Conservation (phyloP, 2,113 vertebrate species). For the Platycercus adscitus region DNA sequence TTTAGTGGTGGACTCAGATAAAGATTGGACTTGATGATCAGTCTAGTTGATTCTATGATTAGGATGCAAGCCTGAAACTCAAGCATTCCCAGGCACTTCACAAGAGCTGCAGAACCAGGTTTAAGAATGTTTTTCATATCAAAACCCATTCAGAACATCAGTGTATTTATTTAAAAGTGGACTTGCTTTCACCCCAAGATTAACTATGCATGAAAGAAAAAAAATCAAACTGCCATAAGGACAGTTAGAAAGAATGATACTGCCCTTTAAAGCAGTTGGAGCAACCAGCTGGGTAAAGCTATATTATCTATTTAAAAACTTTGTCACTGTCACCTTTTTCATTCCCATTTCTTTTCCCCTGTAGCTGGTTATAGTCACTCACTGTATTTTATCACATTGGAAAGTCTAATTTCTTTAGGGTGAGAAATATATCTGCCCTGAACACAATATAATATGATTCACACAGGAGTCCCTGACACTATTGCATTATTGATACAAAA, state of each 20-base stretch:
- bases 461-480: not conserved
- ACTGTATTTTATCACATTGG: not conserved
- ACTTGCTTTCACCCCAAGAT: not conserved
- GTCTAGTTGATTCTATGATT: not conserved
- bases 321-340: not conserved
- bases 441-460: not conserved
- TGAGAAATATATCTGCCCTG: not conserved
- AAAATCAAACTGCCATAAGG: not conserved
- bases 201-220: not conserved
- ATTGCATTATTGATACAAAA: not conserved
- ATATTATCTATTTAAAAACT: not conserved
- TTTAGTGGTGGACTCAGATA: not conserved
- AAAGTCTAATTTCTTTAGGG: conserved; percentile 4
- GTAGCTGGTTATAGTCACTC: not conserved
- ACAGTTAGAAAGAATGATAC: not conserved
- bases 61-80: not conserved
- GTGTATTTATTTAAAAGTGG: not conserved
- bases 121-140: not conserved
- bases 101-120: not conserved
- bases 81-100: not conserved
- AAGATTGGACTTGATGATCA: not conserved
- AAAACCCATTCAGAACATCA: not conserved
- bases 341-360: not conserved
- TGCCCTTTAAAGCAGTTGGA: not conserved
- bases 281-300: not conserved